These are phyloP conservation scores for Apogon talboti DNA, from an alignment of 2,797 vertebrate genomes.

Conservation along the genomic window DNA sequence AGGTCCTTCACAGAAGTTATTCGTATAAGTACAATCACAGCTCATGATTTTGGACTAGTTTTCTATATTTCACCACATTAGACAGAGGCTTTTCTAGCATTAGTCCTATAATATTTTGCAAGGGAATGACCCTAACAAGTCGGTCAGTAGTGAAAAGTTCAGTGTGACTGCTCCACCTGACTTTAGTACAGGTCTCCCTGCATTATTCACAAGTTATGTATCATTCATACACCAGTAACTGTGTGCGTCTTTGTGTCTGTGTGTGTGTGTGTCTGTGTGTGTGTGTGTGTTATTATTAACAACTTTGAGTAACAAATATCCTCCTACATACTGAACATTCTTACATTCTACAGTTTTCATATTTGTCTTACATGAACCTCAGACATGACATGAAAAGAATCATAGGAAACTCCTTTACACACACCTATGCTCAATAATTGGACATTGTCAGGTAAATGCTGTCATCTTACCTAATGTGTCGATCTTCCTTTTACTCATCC, in stretches of 20 bases:
- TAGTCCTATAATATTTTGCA: slow-evolving; percentile 34
- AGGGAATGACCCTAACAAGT: slow-evolving; percentile 42
- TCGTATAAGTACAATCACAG: too few relatives aligned
- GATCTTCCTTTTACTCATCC: slow-evolving; percentile 1
- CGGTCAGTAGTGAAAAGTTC: slow-evolving; percentile 62
- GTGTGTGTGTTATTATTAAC: too few relatives aligned
- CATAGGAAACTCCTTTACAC: neutral
- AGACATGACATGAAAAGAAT: slow-evolving; percentile 29
- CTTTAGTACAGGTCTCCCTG: slow-evolving; percentile 55
- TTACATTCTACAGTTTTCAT: slow-evolving; percentile 28
- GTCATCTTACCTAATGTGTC: slow-evolving; percentile 20
- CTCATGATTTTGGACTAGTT: neutral
- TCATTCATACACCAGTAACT: slow-evolving; percentile 64
- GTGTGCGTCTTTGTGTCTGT: too few relatives aligned
- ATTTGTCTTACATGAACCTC: slow-evolving; percentile 21
- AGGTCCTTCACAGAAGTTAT: too few relatives aligned
- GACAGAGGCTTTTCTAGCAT: slow-evolving; percentile 5
- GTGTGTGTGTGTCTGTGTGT: slow-evolving; percentile 28
- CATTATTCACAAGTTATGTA: slow-evolving; percentile 75
- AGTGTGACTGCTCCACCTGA: slow-evolving; percentile 56
- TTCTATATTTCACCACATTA: slow-evolving; percentile 22
- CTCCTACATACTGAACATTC: slow-evolving; percentile 22
- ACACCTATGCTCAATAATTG: slow-evolving; percentile 5
- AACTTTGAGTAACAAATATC: too few relatives aligned
- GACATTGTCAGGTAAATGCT: neutral